phyloP scores from a whole-genome alignment of 2,797 vertebrate species.

The Chromis chromis region DNA sequence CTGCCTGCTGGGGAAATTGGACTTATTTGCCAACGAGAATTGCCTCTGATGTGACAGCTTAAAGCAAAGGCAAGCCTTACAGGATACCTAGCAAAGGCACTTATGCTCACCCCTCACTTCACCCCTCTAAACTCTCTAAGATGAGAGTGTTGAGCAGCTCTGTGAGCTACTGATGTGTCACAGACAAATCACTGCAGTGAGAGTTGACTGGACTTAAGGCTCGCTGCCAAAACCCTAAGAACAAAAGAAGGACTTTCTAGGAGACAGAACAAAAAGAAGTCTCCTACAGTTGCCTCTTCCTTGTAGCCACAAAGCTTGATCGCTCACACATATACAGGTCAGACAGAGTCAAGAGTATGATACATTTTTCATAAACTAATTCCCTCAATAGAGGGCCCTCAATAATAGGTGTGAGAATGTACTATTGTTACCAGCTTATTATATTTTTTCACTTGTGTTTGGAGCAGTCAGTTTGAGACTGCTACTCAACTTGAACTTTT shows the following conservation, averaged over 20 bases:
- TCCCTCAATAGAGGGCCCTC: constrained; percentile 3
- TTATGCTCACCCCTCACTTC: constrained; percentile 23
- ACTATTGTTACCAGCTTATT: constrained; percentile 32
- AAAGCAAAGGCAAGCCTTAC: constrained; percentile 38
- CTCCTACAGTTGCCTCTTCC: constrained; percentile 36
- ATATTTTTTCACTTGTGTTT: constrained; percentile 22
- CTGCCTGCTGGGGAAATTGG: neutral
- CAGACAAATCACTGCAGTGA: constrained; percentile 69
- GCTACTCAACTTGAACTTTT: constrained; percentile 8
- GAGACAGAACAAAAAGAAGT: constrained; percentile 51
- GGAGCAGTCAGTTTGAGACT: constrained; percentile 10
- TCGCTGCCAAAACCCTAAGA: constrained; percentile 53
- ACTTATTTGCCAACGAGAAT: constrained; percentile 29
- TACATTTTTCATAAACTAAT: constrained; percentile 49
- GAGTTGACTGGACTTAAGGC: constrained; percentile 61
- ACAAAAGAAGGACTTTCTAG: constrained; percentile 58
- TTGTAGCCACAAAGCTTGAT: constrained; percentile 52
- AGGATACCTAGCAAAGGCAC: constrained; percentile 25
- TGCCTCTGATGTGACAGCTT: constrained; percentile 45
- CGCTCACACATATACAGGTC: constrained; percentile 58
- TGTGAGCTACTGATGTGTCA: constrained; percentile 62
- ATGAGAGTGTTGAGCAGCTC: constrained; percentile 54
- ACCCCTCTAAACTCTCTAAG: constrained; percentile 39
- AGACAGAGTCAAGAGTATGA: constrained; percentile 57
- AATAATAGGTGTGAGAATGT: constrained; percentile 6